Base-by-base conservation (phyloP, 2,888 invertebrate species). In the Tipula lateralis region DNA sequence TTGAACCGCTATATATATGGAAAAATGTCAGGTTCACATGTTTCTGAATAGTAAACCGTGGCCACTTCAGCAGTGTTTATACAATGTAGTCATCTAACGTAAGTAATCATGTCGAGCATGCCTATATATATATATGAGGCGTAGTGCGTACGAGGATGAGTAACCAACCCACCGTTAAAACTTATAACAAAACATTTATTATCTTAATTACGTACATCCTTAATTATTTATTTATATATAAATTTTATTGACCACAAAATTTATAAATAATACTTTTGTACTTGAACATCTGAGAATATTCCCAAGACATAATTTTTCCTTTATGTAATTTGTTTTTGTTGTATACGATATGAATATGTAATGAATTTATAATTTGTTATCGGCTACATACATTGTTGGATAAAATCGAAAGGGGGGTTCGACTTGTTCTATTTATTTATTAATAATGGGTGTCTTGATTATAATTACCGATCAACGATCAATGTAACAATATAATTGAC, bases 281-380 rank as follows among this genome's bases (percentile, higher is more conserved):
- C 9, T 66, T 66, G 1, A 66, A 66, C 66, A 66, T 66, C 66
- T 66, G 66, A 66, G 66, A 66, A 66, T 24, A 9, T 66, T 66
- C 66, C 66, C 66, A 66, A 66, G 24, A 66, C 24, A 66, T 66
- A 66, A 66, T 66, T 66, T 24, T n/a, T 13, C 66, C n/a, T 66
- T 66, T 66, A 66, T 66, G 66, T 66, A 66, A 66, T 66, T 24
- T 66, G 66, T 66, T 66, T 66, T 66, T 66, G 66, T 66, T 66
- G 66, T 66, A 66, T 24, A 66, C 66, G 66, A 24, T 24, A 24
- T 66, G 66, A 66, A 66, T 66, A 24, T 66, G 13, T 66, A 66
- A 66, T 66, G 24, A 66, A 24, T 66, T 66, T 66, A 66, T 66
- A 66, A 66, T 66, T 66, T 66, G 66, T 66, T 66, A 66, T 66